Conservation (phyloP, 2,113 vertebrate genomes). For the Falco punctatus region DNA sequence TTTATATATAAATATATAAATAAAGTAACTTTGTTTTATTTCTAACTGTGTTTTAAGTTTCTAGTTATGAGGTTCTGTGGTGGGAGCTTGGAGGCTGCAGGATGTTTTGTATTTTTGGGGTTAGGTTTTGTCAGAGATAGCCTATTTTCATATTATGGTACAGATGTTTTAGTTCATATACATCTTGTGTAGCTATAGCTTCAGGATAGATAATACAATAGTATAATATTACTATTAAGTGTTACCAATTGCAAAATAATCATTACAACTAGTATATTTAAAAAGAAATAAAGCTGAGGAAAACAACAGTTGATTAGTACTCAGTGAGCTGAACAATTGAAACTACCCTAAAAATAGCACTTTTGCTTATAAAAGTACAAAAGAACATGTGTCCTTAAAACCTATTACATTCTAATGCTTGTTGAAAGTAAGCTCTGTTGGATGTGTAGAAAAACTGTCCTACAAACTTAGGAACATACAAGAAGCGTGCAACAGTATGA, state of each 20-base stretch:
- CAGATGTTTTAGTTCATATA: not conserved
- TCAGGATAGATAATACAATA: not conserved
- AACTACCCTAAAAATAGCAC: not conserved
- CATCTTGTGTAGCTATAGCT: not conserved
- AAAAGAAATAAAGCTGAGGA: not conserved
- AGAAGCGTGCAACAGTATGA: not conserved
- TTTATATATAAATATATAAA: not conserved
- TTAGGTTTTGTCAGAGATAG: not conserved
- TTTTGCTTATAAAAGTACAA: not conserved
- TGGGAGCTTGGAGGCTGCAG: not conserved
- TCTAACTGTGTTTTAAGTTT: not conserved
- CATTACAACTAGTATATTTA: not conserved
- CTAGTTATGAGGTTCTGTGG: not conserved
- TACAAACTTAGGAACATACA: not conserved
- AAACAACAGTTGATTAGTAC: not conserved
- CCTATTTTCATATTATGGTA: not conserved
- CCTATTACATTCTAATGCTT: not conserved
- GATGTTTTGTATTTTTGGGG: rapidly evolving
- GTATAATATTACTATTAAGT: not conserved
- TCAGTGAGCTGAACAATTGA: not conserved
- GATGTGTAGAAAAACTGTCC: not conserved
- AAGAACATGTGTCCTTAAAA: not conserved
- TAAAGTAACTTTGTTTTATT: not conserved
- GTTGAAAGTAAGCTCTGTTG: not conserved
- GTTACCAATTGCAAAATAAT: not conserved